Base-by-base conservation (phyloP, 2,888 invertebrate genomes). In the Pelosia muscerda region DNA sequence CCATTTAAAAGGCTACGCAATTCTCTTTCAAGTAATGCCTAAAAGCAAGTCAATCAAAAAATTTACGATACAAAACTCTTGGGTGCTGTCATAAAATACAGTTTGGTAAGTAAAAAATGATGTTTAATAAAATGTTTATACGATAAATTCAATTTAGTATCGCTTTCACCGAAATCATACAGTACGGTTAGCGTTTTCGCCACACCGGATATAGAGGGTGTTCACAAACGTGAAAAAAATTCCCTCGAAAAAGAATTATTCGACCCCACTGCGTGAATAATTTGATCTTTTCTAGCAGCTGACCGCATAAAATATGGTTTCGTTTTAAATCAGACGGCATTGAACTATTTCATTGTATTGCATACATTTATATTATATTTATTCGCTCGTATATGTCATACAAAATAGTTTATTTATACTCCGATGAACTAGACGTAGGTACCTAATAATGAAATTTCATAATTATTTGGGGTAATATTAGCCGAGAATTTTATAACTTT, bases 161-260 rank as follows among this genome's bases (percentile, higher is more conserved):
- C n/a, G 58, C 54, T 54, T 62, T 31, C 34, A 22, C 22, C 56
- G 26, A 65, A 64, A 56, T 56, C 22, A 22, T 62, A 23, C 55
- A 54, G 28, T 54, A 15, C 62, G 4, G 28, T 58, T 66, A 38
- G 55, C 57, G 64, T 63, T 61, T 64, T 53, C 63, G 53, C 53
- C 63, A 34, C 58, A 49, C 49, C 65, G 74, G 71, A 79, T 74
- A 74, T 73, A 79, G 73, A 76, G 76, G 70, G 49, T 72, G 79
- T 64, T 72, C 65, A 72, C 65, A 79, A 81, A 74, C 62, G 76
- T 73, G 49, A 72, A 82, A 83, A 34, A 83, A 81, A 82, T 74
- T 66, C 68, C 72, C 55, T 69, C 59, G 63, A 61, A 73, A 73
- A 73, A 49, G 49, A 19, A 19, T 69, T 79, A 78, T 78, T 73